Conservation (phyloP, 2,113 vertebrate species). For the Ictidomys tridecemlineatus region DNA sequence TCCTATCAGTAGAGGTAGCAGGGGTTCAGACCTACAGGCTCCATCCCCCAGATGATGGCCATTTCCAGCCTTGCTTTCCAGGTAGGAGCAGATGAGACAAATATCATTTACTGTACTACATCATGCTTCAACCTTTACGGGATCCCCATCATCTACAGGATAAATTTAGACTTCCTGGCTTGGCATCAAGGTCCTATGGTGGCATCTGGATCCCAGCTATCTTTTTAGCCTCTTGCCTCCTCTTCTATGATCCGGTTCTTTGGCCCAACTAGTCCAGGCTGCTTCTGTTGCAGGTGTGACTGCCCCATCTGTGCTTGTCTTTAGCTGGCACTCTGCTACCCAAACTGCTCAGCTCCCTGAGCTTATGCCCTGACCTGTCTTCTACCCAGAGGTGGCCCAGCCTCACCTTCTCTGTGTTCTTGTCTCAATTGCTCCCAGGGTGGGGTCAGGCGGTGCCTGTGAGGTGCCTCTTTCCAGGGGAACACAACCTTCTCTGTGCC, state of each 20-base stretch:
- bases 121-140: not conserved
- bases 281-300: not conserved
- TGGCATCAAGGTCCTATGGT: not conserved
- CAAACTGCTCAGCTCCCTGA: not conserved
- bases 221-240: not conserved
- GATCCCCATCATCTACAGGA: not conserved
- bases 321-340: not conserved
- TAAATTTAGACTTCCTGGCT: not conserved
- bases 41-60: not conserved
- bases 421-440: not conserved
- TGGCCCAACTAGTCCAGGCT: not conserved
- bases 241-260: not conserved
- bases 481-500: not conserved
- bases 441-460: not conserved
- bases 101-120: not conserved
- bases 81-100: not conserved
- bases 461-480: not conserved
- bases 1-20: not conserved
- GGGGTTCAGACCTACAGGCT: not conserved
- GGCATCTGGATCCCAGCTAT: not conserved
- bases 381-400: not conserved
- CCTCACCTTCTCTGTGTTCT: not conserved
- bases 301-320: not conserved
- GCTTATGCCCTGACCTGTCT: not conserved
- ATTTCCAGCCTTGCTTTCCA: not conserved